Base-by-base conservation (phyloP, 2,888 invertebrate genomes). In the Erebia epiphron region DNA sequence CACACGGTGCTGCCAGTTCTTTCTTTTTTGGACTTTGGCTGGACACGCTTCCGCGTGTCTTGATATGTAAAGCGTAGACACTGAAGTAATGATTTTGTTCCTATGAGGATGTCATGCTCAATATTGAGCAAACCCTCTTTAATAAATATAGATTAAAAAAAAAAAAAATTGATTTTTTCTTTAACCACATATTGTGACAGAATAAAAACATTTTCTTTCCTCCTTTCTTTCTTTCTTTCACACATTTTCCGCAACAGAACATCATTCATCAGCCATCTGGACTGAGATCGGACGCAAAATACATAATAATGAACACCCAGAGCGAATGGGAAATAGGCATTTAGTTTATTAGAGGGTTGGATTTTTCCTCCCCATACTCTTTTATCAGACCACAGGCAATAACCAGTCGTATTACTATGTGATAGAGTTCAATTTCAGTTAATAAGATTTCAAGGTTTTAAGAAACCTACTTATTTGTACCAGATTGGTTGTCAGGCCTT, bases 301-400 rank as follows among this genome's bases (percentile, higher is more conserved):
- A 78, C 74, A 75, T 77, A 75, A 77, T 77, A 78, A 78, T 78
- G 75, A 77, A 74, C 75, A 71, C 73, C 73, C 70, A 75, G 77
- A 76, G 73, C 75, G 76, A 77, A 73, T 65, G 69, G 75, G 57
- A 67, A 68, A 70, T 65, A 70, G 71, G 50, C 67, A 75, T 75
- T 77, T 76, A 74, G 71, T 75, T 76, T 73, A 73, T 75, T 73
- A 70, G 69, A 70, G 66, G 64, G 49, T 63, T 62, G 63, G 68
- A 64, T 72, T 72, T 43, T 52, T 67, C 62, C 43, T 41, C 64
- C 66, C 49, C 63, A 35, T 60, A 67, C 64, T 49, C 67, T 46
- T 54, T 58, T 35, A n/a, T 63, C 18, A 54, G 52, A 8, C 2
- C 43, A 14, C 63, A 50, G n/a, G 10, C 21, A 52, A 73, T 67